Percentiles rank a stretch among this genome's conserved stretches.
Conservation (phyloP, 2,888 invertebrate genomes). For the Acronicta alni region DNA sequence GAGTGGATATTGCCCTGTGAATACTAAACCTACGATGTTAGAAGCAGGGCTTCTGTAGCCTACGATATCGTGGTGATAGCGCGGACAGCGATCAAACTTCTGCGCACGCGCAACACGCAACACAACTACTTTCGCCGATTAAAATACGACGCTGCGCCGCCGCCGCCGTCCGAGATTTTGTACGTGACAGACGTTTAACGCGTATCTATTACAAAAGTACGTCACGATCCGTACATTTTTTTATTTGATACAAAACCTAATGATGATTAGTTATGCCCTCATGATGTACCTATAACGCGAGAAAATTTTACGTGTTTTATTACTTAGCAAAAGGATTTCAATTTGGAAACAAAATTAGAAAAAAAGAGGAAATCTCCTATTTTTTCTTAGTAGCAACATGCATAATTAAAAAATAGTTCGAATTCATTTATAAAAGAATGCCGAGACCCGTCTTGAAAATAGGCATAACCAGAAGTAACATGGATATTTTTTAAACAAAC, state of each 20-base stretch:
- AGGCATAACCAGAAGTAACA: not conserved
- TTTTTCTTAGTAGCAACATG: conserved; percentile 5
- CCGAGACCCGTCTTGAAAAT: no score
- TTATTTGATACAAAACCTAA: conserved; percentile 48
- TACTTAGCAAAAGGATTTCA: not conserved
- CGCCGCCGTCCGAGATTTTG: conserved; percentile 67
- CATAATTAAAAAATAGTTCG: no score
- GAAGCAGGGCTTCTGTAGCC: conserved; percentile 21
- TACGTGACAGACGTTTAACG: conserved; percentile 75
- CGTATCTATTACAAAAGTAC: conserved; percentile 69
- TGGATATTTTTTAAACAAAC: conserved; percentile 18
- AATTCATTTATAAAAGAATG: no score
- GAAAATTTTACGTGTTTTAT: conserved; percentile 2
- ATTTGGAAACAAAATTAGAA: conserved; percentile 17
- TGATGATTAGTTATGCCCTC: conserved; percentile 36
- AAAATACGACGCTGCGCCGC: conserved; percentile 68
- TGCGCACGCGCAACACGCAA: conserved; percentile 80
- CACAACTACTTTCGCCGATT: conserved; percentile 86
- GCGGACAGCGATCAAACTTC: conserved; percentile 67
- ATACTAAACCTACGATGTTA: not conserved
- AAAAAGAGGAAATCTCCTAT: no score
- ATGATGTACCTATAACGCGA: conserved; percentile 18
- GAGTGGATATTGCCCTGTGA: not conserved
- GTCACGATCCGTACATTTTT: conserved; percentile 59
- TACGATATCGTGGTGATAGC: not conserved